Evolutionary conservation across 2,113 vertebrate genomes (phyloP).

Genomic region (Numida meleagris): DNA sequence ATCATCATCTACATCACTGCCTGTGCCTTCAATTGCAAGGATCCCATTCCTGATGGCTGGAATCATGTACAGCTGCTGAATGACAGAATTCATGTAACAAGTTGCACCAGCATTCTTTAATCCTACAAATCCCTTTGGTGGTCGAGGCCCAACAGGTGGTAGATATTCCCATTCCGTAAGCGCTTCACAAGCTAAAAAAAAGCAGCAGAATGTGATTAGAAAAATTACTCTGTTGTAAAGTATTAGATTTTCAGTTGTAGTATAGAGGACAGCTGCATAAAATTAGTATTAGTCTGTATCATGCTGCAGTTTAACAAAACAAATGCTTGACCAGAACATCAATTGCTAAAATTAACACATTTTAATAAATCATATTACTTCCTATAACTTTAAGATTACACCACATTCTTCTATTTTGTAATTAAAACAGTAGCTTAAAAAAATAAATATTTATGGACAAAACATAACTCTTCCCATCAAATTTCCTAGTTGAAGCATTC

Average conservation of each 20-base stretch:
- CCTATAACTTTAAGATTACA: not conserved
- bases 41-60: slow-evolving; percentile 97
- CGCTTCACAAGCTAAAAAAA: slow-evolving; percentile 89
- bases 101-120: slow-evolving; percentile 98
- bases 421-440: not conserved
- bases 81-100: slow-evolving; percentile 99
- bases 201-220: not conserved
- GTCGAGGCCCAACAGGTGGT: slow-evolving; percentile 95
- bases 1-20: slow-evolving; percentile 97
- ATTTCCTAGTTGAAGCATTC: not conserved
- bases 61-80: slow-evolving; percentile 99
- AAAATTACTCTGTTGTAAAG: not conserved
- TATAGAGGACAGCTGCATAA: not conserved
- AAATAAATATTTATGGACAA: not conserved
- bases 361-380: not conserved
- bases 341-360: not conserved
- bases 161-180: slow-evolving; percentile 98
- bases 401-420: not conserved
- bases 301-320: not conserved
- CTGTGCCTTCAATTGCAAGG: slow-evolving; percentile 97
- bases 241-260: not conserved
- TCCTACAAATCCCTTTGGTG: slow-evolving; percentile 97
- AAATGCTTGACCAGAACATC: not conserved
- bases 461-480: not conserved
- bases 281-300: not conserved